These are phyloP conservation scores for Digitonthophagus gazella DNA, from an alignment of 2,888 invertebrate genomes.

Conservation along the genomic window DNA sequence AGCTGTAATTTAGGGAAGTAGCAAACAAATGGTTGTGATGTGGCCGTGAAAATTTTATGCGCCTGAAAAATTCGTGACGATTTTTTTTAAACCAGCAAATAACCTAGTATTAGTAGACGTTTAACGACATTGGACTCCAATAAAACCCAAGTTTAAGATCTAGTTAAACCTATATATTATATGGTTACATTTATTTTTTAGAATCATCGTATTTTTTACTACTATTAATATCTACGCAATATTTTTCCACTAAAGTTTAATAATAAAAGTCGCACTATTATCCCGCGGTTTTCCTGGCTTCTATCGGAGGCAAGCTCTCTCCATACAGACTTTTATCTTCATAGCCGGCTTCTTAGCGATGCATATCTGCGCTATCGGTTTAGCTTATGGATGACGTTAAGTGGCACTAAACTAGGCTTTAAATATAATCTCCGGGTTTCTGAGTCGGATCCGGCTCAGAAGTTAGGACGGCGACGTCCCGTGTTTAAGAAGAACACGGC, in stretches of 20 bases:
- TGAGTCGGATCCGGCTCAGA: slow-evolving; percentile 30
- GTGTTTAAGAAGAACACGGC: slow-evolving; percentile 18
- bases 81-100: slow-evolving; percentile 12
- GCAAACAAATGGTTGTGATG: slow-evolving; percentile 24
- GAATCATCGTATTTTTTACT: too few species aligned
- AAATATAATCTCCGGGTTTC: slow-evolving; percentile 42
- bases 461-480: slow-evolving; percentile 32
- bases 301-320: slow-evolving; percentile 21
- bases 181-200: too few species aligned
- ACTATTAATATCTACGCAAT: slow-evolving; percentile 10
- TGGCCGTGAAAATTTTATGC: slow-evolving; percentile 25
- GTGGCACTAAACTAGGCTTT: slow-evolving; percentile 44
- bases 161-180: too few species aligned
- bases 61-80: slow-evolving; percentile 21
- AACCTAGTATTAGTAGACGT: too few species aligned
- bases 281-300: not conserved
- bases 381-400: slow-evolving; percentile 43
- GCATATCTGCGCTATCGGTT: slow-evolving; percentile 42
- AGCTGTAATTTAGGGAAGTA: slow-evolving; percentile 29
- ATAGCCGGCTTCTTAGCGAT: slow-evolving; percentile 34
- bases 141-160: too few species aligned
- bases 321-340: slow-evolving; percentile 37
- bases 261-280: not conserved
- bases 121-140: too few species aligned
- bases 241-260: not conserved